phyloP scores from a whole-genome alignment of 2,888 invertebrate genomes.

The Spilosoma lubricipeda region DNA sequence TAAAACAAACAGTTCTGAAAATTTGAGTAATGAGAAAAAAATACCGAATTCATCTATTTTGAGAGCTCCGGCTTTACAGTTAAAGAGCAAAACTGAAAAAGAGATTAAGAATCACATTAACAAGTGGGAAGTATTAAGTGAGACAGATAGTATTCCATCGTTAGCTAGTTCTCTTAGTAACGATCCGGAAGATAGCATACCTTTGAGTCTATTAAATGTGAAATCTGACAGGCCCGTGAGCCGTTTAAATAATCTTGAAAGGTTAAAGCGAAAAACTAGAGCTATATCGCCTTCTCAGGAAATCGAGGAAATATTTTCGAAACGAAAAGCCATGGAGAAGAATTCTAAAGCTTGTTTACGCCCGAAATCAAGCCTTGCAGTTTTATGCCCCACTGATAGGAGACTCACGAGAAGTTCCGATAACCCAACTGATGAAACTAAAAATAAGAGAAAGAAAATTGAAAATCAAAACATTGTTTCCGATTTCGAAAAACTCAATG shows the following conservation, averaged over 20 bases:
- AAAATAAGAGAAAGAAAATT: slow-evolving; percentile 65
- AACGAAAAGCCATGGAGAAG: slow-evolving; percentile 75
- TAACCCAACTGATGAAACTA: slow-evolving; percentile 67
- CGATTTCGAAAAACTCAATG: slow-evolving; percentile 62
- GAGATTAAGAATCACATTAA: slow-evolving; percentile 77
- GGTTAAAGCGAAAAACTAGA: slow-evolving; percentile 84
- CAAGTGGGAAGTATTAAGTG: slow-evolving; percentile 87
- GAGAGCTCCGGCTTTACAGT: slow-evolving; percentile 77
- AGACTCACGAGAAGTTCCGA: slow-evolving; percentile 79
- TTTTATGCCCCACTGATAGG: slow-evolving; percentile 76
- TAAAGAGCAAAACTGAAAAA: slow-evolving; percentile 77
- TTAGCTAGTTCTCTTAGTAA: slow-evolving; percentile 79
- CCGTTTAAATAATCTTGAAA: slow-evolving; percentile 74
- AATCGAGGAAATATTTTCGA: slow-evolving; percentile 84
- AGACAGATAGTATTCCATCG: slow-evolving; percentile 87
- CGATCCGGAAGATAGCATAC: slow-evolving; percentile 87
- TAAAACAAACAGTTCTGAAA: slow-evolving; percentile 56
- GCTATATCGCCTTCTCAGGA: slow-evolving; percentile 87
- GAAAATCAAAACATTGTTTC: slow-evolving; percentile 61
- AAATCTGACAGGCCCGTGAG: slow-evolving; percentile 70
- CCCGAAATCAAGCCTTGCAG: slow-evolving; percentile 81
- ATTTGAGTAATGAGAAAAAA: slow-evolving; percentile 63
- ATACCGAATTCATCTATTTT: slow-evolving; percentile 70
- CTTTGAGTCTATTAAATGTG: slow-evolving; percentile 80
- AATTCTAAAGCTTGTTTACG: slow-evolving; percentile 70